Evolutionary conservation across 2,113 vertebrate genomes (phyloP).

Genomic region (Diadophis punctatus): DNA sequence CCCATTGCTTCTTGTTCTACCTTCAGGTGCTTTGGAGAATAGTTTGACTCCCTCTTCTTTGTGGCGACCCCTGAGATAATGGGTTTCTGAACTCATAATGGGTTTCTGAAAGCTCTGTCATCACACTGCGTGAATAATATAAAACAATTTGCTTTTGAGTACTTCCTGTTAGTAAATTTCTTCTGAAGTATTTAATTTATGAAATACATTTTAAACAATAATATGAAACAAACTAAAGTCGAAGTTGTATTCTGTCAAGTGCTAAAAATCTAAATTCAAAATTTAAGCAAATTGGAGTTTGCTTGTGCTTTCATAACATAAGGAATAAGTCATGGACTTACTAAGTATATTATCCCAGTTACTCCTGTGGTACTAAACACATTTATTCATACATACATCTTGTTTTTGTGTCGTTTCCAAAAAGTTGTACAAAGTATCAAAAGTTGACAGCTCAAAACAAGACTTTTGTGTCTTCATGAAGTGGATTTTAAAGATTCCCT

Average conservation of each 20-base stretch:
- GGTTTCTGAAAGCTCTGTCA: background rate
- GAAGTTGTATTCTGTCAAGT: background rate
- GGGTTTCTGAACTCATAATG: too few relatives aligned
- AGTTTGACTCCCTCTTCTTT: too few relatives aligned
- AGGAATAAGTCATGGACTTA: background rate
- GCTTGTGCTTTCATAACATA: background rate
- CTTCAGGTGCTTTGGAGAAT: too few relatives aligned
- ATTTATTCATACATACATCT: background rate
- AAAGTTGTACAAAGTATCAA: conserved; percentile 12
- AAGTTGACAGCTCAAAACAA: background rate
- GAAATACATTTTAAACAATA: background rate
- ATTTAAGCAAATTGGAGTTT: conserved; percentile 11
- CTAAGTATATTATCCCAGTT: background rate
- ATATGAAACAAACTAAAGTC: background rate
- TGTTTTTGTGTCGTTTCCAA: background rate
- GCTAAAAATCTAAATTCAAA: conserved; percentile 17
- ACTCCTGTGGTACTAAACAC: background rate
- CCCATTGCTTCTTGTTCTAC: too few relatives aligned
- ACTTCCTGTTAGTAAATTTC: background rate
- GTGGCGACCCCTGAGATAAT: too few relatives aligned
- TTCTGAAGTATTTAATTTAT: background rate
- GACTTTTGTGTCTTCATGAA: background rate
- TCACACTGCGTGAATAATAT: background rate
- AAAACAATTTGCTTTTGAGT: background rate
- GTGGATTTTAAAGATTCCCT: background rate